A percentile compares a stretch with the other conserved stretches of the same genome.
These are phyloP conservation scores for Geothlypis trichas DNA, from an alignment of 2,113 vertebrate species.

Conservation along the genomic window DNA sequence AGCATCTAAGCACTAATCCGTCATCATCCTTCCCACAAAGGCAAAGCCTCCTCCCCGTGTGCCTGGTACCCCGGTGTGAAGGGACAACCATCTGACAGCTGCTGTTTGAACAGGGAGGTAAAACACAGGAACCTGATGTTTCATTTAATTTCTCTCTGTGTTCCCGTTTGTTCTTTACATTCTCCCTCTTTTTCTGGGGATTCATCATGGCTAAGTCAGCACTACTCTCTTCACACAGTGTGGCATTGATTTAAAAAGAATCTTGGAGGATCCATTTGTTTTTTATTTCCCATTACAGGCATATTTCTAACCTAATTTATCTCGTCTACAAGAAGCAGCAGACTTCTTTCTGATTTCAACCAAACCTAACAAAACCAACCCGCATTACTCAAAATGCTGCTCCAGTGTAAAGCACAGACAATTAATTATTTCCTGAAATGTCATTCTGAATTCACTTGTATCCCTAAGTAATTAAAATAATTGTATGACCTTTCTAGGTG, in stretches of 20 bases:
- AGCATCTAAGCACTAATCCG: conserved; percentile 26
- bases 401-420: background rate
- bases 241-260: background rate
- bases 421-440: background rate
- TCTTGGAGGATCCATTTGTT: background rate
- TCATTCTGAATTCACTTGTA: background rate
- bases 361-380: background rate
- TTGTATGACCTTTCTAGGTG: background rate
- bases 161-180: background rate
- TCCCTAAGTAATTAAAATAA: background rate
- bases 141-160: background rate
- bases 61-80: background rate
- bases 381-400: background rate
- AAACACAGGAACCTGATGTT: background rate
- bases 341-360: background rate
- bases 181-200: background rate
- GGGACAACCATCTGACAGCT: conserved; percentile 24
- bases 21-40: conserved; percentile 43
- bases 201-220: background rate
- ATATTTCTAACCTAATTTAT: conserved; percentile 9
- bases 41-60: conserved; percentile 1
- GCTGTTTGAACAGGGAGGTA: background rate
- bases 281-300: conserved; percentile 1
- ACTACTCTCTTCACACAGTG: background rate
- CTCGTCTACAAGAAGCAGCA: background rate